Percentiles rank a stretch among this genome's conserved stretches.
Evolutionary conservation across 2,113 vertebrate genomes (phyloP).

Genomic region (Tachysurus vachellii): DNA sequence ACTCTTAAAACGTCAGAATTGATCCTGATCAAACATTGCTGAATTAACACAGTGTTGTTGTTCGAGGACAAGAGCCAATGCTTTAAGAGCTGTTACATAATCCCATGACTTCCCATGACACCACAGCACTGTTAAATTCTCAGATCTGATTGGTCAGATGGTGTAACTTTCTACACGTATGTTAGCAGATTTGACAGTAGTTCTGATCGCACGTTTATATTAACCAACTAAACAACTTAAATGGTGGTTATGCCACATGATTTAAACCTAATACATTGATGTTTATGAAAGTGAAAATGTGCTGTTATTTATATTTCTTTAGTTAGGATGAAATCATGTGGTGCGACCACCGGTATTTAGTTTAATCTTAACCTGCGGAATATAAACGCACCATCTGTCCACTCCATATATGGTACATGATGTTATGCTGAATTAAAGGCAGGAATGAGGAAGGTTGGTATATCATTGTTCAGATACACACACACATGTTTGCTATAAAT

Average conservation of each 20-base stretch:
- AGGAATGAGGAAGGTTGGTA: neutral
- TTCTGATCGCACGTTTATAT: neutral
- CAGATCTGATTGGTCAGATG: neutral
- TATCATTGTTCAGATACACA: neutral
- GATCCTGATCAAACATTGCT: neutral
- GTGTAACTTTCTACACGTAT: neutral
- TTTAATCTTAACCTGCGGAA: too few species aligned
- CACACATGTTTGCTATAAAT: neutral
- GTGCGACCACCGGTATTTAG: too few species aligned
- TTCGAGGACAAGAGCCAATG: neutral
- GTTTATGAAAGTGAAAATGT: neutral
- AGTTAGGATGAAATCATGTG: too few species aligned
- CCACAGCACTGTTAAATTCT: neutral
- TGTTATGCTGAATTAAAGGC: neutral
- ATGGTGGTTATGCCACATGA: neutral
- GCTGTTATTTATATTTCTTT: neutral
- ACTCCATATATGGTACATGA: neutral
- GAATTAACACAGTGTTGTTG: neutral
- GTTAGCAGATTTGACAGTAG: neutral
- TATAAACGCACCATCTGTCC: neutral
- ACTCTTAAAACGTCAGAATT: neutral
- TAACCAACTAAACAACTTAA: neutral
- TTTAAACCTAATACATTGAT: neutral
- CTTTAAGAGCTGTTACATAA: neutral
- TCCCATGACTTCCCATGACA: neutral